Conservation (phyloP, 2,113 vertebrate species). For the Rhinoptilus africanus region DNA sequence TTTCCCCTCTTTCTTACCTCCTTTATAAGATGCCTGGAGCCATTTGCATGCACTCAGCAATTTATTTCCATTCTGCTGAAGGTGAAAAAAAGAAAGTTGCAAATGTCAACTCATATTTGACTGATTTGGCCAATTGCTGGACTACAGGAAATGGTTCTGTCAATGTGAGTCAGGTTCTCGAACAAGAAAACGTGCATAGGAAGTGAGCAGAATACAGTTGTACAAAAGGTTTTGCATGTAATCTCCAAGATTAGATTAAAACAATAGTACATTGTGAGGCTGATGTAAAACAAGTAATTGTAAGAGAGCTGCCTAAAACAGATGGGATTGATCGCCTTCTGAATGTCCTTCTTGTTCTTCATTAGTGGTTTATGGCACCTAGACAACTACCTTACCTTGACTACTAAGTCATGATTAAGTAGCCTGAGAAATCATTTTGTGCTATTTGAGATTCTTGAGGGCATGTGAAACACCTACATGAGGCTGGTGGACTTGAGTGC, state of each 20-base stretch:
- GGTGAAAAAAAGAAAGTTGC: not conserved
- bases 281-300: not conserved
- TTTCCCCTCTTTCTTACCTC: not conserved
- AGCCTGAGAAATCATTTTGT: not conserved
- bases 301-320: not conserved
- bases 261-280: not conserved
- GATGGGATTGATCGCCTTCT: not conserved
- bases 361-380: not conserved
- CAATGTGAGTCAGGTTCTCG: not conserved
- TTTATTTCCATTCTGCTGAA: not conserved
- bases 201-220: not conserved
- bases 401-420: not conserved
- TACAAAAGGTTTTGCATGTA: not conserved
- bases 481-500: not conserved
- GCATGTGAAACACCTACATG: not conserved
- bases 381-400: not conserved
- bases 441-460: not conserved
- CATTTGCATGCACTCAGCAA: not conserved
- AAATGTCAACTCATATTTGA: not conserved
- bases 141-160: not conserved
- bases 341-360: not conserved
- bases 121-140: not conserved
- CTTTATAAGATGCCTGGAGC: not conserved
- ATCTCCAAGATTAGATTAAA: not conserved
- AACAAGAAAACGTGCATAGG: not conserved